Conservation (phyloP, 1,140 invertebrate species). For the Zeugodacus cucurbitae region DNA sequence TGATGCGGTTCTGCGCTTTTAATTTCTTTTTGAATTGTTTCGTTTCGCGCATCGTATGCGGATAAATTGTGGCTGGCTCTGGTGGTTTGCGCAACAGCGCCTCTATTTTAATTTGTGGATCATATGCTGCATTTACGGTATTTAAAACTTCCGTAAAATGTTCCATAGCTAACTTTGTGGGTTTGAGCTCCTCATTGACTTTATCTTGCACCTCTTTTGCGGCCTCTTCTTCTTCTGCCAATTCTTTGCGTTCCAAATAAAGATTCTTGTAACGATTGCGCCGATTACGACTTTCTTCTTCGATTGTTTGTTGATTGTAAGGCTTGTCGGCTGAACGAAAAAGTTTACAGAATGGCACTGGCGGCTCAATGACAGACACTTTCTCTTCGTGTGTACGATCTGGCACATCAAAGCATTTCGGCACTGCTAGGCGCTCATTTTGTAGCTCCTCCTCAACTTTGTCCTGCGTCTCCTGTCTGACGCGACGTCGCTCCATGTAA, state of each 20-base stretch:
- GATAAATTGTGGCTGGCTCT: slow-evolving; percentile 47
- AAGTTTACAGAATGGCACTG: slow-evolving; percentile 47
- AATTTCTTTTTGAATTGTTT: slow-evolving; percentile 54
- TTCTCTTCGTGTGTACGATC: not conserved
- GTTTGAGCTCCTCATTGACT: slow-evolving; percentile 46
- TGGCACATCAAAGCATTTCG: slow-evolving; percentile 19
- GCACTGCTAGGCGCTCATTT: slow-evolving; percentile 48
- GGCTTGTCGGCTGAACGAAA: slow-evolving; percentile 56
- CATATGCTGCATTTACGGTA: slow-evolving; percentile 54
- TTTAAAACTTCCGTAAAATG: slow-evolving; percentile 51
- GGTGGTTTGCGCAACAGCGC: slow-evolving; percentile 42
- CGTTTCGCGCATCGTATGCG: slow-evolving; percentile 58
- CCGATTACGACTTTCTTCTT: slow-evolving; percentile 49
- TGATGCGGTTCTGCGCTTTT: slow-evolving; percentile 53
- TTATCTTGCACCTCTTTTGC: slow-evolving; percentile 44
- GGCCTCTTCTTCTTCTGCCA: slow-evolving; percentile 18
- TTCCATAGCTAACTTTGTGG: slow-evolving; percentile 51
- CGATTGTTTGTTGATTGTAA: slow-evolving; percentile 50
- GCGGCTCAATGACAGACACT: not conserved
- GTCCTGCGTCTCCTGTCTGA: slow-evolving; percentile 48
- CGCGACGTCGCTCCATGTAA: slow-evolving; percentile 51
- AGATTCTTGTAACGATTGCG: slow-evolving; percentile 57
- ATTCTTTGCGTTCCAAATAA: slow-evolving; percentile 52
- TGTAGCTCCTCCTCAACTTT: slow-evolving; percentile 54
- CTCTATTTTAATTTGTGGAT: slow-evolving; percentile 44